Evolutionary conservation across 1,140 invertebrate genomes (phyloP), one percentile per base, ranked within the genome.

Genomic region (Cydia pomonella): DNA sequence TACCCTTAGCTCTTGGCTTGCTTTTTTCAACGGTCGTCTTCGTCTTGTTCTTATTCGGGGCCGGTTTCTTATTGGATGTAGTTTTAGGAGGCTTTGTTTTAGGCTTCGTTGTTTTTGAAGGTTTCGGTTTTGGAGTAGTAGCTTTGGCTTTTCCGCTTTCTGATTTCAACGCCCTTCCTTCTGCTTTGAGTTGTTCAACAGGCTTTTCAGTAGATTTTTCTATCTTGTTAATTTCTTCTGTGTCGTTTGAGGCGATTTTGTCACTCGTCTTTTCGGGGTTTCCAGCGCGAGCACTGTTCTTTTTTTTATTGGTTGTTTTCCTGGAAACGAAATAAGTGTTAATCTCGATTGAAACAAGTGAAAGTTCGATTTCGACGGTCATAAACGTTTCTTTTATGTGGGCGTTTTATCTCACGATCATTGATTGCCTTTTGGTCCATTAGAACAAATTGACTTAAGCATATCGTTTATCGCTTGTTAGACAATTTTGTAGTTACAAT

Each of bases 1-100:
- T 97, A 9, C 96, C 97, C 85, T 95, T 95, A 3, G 96, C 96
- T 84, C 95, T 95, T 2, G 94, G 94, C 80, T 94, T 94, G 76
- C 84, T 94, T 75, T 93, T 94, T 69, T 91, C 91, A 72, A 82
- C 87, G 29, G 80, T 87, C 12, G 90, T 82, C 81, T 94, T 94
- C 1, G 88, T 90, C 81, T 94, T 93, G 64, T 90, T 93, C 72
- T 93, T 94, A 29, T 85, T 89, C 13, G 77, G 82, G 75, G 84
- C 77, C 27, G 88, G 87, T 76, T 92, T 91, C 77, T 93, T 93
- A 73, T 83, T 86, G 25, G 82, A 89, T 2, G 85, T 86, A 18
- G 29, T 13, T 76, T 89, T 89, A 69, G 78, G 84, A 29, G 87
- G 85, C 74, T 91, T 93, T 6, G 86, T 83, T 79, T 88, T 90